phyloP scores from a whole-genome alignment of 2,888 invertebrate genomes.

The Eilema sororculum region DNA sequence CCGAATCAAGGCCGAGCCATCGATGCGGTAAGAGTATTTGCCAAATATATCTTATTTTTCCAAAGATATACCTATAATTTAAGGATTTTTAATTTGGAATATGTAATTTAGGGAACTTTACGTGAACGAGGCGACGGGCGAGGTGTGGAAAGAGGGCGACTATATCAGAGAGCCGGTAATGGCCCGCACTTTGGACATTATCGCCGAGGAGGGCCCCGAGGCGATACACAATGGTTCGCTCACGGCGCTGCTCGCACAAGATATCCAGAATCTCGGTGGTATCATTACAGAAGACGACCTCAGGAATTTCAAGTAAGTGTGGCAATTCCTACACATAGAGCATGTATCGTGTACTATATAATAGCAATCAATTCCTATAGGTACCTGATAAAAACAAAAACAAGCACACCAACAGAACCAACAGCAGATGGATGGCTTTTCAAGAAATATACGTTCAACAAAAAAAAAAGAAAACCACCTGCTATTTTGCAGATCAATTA shows the following conservation, averaged over 20 bases:
- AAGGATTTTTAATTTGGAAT: neutral
- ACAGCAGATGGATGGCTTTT: too few species aligned
- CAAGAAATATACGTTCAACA: too few species aligned
- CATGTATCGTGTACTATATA: neutral
- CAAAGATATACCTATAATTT: neutral
- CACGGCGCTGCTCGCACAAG: constrained; percentile 88
- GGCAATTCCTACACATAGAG: neutral
- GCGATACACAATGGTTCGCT: constrained; percentile 93
- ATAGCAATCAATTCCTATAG: too few species aligned
- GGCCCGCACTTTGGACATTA: constrained; percentile 90
- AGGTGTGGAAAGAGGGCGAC: constrained; percentile 89
- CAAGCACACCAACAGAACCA: too few species aligned
- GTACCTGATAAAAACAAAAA: too few species aligned
- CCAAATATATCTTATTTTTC: neutral
- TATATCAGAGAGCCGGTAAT: constrained; percentile 88
- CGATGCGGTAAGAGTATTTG: constrained; percentile 79
- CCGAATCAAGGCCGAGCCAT: constrained; percentile 87
- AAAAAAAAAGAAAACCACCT: too few species aligned
- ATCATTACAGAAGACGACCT: constrained; percentile 93
- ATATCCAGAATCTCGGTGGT: constrained; percentile 90
- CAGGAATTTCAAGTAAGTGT: constrained; percentile 88
- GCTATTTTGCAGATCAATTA: too few species aligned
- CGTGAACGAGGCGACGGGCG: constrained; percentile 88
- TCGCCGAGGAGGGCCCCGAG: constrained; percentile 90
- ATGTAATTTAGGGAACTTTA: constrained; percentile 80